Evolutionary conservation across 2,888 invertebrate species (phyloP), one percentile per base, ranked within the genome.

Genomic region (Ennomos quercinarius): DNA sequence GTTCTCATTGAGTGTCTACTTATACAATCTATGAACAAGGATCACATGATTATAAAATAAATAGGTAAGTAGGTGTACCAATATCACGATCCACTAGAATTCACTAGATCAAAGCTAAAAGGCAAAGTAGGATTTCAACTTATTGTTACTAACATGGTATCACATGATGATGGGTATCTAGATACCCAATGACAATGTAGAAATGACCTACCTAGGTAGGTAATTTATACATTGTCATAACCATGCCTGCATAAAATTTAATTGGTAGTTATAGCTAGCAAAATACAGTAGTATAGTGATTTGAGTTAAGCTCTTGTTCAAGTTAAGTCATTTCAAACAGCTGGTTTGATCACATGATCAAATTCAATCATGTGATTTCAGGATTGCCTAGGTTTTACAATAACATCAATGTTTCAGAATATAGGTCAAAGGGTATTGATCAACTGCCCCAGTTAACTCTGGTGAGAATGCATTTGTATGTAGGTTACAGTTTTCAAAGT

Each of bases 301-400:
- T 42, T 48, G 46, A 66, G 52, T 37, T 61, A 69, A 27, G 27
- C 27, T 27, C 3, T 27, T 27, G 27, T 27, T 27, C 27, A 27
- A 6, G 5, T 27, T 27, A 27, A 27, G 27, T 27, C 27, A 27
- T 27, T 71, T 57, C 62, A 64, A 74, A 70, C 81, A 79, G 79
- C 76, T 81, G 80, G 83, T 76, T 72, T 54, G 60, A 67, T 88
- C 88, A 88, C 84, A 85, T 88, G 89, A 85, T 71, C 43, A 46
- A 68, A 57, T 73, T 72, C 59, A 61, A 75, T 88, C 89, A 88
- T 86, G 86, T 89, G 87, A 87, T 77, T 60, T 13, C 17, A 65
- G 61, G 59, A 17, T 37, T 17, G 17, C 39, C n/a, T 53, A 2
- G 6, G n/a, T 38, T 44, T 37, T 38, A 41, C 17, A 38, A 2